Base-by-base conservation (phyloP, 2,797 vertebrate species). In the Enteromius paludinosus region DNA sequence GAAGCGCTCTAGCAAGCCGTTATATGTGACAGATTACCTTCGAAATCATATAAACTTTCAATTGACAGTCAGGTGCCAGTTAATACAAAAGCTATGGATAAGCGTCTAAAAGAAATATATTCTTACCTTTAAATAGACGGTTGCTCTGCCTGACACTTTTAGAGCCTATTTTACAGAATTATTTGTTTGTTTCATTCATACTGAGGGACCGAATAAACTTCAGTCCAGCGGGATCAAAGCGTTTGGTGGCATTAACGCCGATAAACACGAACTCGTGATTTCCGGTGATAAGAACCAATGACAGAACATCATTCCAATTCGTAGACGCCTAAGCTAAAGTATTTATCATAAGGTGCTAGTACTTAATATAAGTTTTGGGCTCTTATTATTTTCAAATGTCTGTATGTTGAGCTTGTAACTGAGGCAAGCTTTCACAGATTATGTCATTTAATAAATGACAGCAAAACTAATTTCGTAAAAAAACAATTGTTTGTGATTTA, bases 301-400 rank as follows among this genome's bases (percentile, higher is more conserved):
- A 69, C 11, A 69, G 47, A 28, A 20, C 64, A 18, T 1, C n/a
- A 7, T 8, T 11, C 2, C 5, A 28, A 56, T 17, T 20, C 35
- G 54, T 18, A 88, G 88, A 90, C 88, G 89, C 45, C 4, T 1
- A 6, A 9, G 0, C 25, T 30, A 3, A 5, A 71, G 8, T 30
- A 12, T 10, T 20, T 30, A 17, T 30, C 69, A 49, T 45, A 47
- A 17, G 43, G 43, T 9, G 14, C 14, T 5, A 18, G 23, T 70
- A 17, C 25, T 62, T 7, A 38, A 38, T 56, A 23, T 56, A 11
- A 0, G 25, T 8, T 17, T 62, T 17, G 25, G 14, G 5, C 12
- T 61, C 56, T 7, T 47, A 11, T 30, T 18, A 8, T 30, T 71
- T 49, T 49, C 25, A 3, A 30, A 33, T 3, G 9, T 25, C 0